phyloP scores from a whole-genome alignment of 2,113 vertebrate genomes.

The Scartelaos histophorus region DNA sequence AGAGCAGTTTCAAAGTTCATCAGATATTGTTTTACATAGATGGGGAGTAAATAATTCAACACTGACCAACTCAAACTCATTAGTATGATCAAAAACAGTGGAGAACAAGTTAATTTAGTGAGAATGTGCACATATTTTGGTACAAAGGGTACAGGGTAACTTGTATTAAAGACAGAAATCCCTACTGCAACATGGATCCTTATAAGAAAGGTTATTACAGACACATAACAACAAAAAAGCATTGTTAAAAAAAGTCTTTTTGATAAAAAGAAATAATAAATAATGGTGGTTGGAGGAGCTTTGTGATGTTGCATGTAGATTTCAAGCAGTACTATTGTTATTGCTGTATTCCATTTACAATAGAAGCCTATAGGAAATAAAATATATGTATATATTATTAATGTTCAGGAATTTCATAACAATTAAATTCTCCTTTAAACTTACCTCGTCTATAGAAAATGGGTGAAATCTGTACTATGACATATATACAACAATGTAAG shows the following conservation, averaged over 20 bases:
- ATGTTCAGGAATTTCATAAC: background rate
- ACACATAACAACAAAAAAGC: slow-evolving; percentile 41
- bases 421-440: background rate
- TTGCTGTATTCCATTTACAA: slow-evolving; percentile 31
- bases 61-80: slow-evolving; percentile 41
- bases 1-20: slow-evolving; percentile 9
- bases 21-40: slow-evolving; percentile 36
- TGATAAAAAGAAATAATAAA: slow-evolving; percentile 5
- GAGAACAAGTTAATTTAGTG: slow-evolving; percentile 56
- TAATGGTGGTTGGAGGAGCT: slow-evolving; percentile 9
- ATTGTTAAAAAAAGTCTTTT: slow-evolving; percentile 55
- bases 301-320: slow-evolving; percentile 23
- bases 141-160: slow-evolving; percentile 57
- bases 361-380: background rate
- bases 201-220: slow-evolving; percentile 32
- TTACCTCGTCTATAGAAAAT: background rate
- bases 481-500: background rate
- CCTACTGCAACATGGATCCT: slow-evolving; percentile 42
- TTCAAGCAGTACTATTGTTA: slow-evolving; percentile 30
- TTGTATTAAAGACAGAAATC: slow-evolving; percentile 57
- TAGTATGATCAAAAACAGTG: slow-evolving; percentile 46
- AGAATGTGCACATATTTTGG: slow-evolving; percentile 52
- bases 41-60: slow-evolving; percentile 44
- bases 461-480: slow-evolving; percentile 22
- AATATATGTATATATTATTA: background rate